A percentile compares a stretch with the other conserved stretches of the same genome.
Evolutionary conservation across 2,113 vertebrate species (phyloP).

Genomic region (Megaleporinus macrocephalus): DNA sequence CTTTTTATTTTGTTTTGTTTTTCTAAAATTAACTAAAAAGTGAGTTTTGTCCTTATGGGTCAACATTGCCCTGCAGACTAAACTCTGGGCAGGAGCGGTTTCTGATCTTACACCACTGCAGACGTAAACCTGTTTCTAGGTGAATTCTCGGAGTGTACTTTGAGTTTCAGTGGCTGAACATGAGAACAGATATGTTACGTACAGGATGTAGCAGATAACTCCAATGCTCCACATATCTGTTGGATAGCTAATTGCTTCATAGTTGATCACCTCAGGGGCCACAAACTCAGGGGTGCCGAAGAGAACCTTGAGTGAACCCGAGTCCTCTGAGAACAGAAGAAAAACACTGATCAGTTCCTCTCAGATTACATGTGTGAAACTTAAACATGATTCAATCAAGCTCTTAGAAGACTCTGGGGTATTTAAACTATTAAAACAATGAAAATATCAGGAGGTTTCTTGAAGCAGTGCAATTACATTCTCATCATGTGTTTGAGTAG

Average conservation of each 20-base stretch:
- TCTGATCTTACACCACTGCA: too few relatives aligned
- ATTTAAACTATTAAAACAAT: neutral
- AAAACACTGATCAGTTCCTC: neutral
- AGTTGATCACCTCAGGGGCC: conserved; percentile 98
- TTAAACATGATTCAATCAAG: neutral
- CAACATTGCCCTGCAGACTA: too few relatives aligned
- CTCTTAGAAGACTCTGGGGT: neutral
- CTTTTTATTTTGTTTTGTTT: too few relatives aligned
- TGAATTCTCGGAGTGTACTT: too few relatives aligned
- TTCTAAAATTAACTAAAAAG: too few relatives aligned
- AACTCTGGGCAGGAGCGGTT: too few relatives aligned
- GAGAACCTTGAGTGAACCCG: conserved; percentile 93
- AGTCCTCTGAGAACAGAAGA: conserved; percentile 80
- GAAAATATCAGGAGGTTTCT: neutral
- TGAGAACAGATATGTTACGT: conserved; percentile 67
- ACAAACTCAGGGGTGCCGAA: conserved; percentile 99
- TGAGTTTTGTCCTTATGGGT: too few relatives aligned
- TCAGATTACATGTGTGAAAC: neutral
- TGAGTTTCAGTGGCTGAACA: too few relatives aligned
- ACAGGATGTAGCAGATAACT: conserved; percentile 99
- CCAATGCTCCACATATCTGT: conserved; percentile 99
- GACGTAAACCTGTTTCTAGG: too few relatives aligned
- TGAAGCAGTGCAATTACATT: neutral
- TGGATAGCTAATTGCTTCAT: conserved; percentile 92
- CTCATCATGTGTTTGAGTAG: neutral